A percentile compares a stretch with the other conserved stretches of the same genome.
Conservation (phyloP, 1,140 invertebrate genomes). For the Macrocentrus cingulum region DNA sequence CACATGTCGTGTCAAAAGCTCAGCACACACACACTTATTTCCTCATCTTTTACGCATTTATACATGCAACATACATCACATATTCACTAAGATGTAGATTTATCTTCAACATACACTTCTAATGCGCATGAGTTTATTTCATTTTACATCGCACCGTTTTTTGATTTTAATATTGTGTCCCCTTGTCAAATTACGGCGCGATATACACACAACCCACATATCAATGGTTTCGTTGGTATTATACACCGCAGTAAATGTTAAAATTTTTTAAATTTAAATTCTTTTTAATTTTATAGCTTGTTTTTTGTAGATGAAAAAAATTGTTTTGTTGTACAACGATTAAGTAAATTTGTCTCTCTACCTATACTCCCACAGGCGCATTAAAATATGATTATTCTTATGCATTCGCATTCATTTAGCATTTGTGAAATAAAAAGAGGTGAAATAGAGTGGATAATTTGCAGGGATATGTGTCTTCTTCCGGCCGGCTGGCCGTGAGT, state of each 20-base stretch:
- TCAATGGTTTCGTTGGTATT: too few species aligned
- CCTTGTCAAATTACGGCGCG: too few species aligned
- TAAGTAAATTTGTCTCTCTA: slow-evolving; percentile 13
- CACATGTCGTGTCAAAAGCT: slow-evolving; percentile 47
- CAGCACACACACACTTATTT: slow-evolving; percentile 1
- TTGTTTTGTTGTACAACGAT: too few species aligned
- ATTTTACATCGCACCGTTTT: too few species aligned
- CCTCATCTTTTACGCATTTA: background rate
- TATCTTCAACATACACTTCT: too few species aligned
- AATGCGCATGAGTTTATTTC: too few species aligned
- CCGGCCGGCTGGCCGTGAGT: slow-evolving; percentile 26
- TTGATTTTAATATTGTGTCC: too few species aligned
- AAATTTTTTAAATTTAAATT: background rate
- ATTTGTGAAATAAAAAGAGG: too few species aligned
- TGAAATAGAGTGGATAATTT: slow-evolving; percentile 27
- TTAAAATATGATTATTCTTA: slow-evolving; percentile 21
- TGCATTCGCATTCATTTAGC: too few species aligned
- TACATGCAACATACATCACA: slow-evolving; percentile 1
- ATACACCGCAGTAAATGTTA: background rate
- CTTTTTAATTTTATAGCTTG: slow-evolving; percentile 11
- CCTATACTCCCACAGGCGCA: background rate
- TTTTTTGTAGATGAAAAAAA: slow-evolving; percentile 2
- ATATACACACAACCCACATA: too few species aligned
- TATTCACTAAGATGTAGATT: slow-evolving; percentile 4
- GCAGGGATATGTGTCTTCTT: slow-evolving; percentile 21